Conservation (phyloP, 2,888 invertebrate species). For the Sesamia inferens region DNA sequence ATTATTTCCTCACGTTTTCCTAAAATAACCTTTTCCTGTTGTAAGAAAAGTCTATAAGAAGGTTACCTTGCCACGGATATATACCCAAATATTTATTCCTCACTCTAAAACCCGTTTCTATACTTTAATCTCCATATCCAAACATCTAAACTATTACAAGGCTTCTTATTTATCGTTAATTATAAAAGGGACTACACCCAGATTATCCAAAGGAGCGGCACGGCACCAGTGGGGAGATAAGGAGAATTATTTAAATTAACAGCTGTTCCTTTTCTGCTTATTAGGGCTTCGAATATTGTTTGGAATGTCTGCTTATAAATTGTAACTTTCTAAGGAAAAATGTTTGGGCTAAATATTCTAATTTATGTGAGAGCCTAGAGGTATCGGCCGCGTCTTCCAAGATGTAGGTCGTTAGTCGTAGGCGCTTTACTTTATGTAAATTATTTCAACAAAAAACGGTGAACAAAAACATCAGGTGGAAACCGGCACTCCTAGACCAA, state of each 20-base stretch:
- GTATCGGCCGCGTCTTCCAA: too few species aligned
- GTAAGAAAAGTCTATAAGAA: not conserved
- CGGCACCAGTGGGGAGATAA: conserved; percentile 59
- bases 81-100: not conserved
- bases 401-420: too few species aligned
- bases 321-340: conserved; percentile 41
- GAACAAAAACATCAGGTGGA: too few species aligned
- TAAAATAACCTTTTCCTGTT: too few species aligned
- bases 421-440: too few species aligned
- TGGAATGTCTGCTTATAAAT: conserved; percentile 35
- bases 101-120: conserved; percentile 45
- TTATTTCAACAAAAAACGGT: too few species aligned
- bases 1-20: not conserved
- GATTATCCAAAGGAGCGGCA: conserved; percentile 62
- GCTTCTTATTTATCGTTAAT: conserved; percentile 66
- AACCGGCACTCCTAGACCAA: too few species aligned
- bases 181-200: conserved; percentile 61
- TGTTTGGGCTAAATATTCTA: conserved; percentile 28
- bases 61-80: not conserved
- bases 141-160: conserved; percentile 62
- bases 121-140: conserved; percentile 58
- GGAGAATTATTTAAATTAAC: conserved; percentile 68
- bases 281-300: conserved; percentile 51
- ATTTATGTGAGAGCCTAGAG: not conserved
- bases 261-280: conserved; percentile 60